A percentile compares a stretch with the other conserved stretches of the same genome.
phyloP scores from a whole-genome alignment of 2,888 invertebrate genomes.

The Hipparchia semele region DNA sequence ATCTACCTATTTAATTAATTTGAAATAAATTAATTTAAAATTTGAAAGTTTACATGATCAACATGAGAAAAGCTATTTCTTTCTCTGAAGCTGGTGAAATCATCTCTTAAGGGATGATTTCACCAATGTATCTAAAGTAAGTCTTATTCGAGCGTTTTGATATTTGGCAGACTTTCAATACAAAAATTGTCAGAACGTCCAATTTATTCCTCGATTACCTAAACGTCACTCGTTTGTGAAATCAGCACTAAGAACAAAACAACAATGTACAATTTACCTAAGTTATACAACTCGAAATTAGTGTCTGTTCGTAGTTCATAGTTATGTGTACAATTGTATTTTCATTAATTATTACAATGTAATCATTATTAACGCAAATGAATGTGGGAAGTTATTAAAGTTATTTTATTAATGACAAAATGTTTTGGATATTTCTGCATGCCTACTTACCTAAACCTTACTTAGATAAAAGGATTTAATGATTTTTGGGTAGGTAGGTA shows the following conservation, averaged over 20 bases:
- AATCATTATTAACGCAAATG: constrained; percentile 36
- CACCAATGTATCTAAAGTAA: no score
- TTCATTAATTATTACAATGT: constrained; percentile 29
- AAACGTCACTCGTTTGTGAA: no score
- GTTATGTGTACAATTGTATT: constrained; percentile 27
- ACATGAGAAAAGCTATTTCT: constrained; percentile 16
- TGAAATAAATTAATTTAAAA: not conserved
- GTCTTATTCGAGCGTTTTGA: no score
- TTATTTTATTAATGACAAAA: constrained; percentile 35
- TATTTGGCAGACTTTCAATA: no score
- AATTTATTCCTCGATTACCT: no score
- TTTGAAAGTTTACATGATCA: constrained; percentile 9
- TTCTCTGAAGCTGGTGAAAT: no score
- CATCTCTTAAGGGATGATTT: not conserved
- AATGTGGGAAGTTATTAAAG: constrained; percentile 41
- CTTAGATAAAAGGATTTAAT: not conserved
- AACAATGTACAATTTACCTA: constrained; percentile 12
- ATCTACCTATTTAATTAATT: no score
- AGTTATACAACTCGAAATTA: constrained; percentile 22
- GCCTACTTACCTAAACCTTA: not conserved
- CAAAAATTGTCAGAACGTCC: no score
- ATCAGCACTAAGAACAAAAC: constrained; percentile 4
- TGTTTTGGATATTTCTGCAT: constrained; percentile 27
- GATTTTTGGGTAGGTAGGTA: not conserved
- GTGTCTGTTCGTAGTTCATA: constrained; percentile 9